phyloP scores from a whole-genome alignment of 2,113 vertebrate genomes.

The Onychostruthus taczanowskii region DNA sequence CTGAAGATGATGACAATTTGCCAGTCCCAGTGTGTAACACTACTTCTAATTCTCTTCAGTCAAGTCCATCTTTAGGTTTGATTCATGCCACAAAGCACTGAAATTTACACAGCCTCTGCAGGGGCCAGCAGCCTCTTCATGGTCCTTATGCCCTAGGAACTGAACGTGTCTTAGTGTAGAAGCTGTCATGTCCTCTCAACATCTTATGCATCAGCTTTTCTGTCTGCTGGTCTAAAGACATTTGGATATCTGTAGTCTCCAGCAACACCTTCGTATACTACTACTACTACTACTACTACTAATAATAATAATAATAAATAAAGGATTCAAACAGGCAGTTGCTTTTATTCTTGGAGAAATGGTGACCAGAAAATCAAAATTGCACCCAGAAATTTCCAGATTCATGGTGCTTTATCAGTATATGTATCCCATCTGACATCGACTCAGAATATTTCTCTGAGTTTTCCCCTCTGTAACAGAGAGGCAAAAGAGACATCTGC shows the following conservation, averaged over 20 bases:
- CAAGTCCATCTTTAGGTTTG: neutral
- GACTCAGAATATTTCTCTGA: neutral
- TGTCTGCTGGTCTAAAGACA: neutral
- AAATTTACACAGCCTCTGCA: neutral
- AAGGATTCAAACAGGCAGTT: neutral
- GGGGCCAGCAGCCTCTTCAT: accelerated
- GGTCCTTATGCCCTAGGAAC: neutral
- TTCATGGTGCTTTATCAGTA: neutral
- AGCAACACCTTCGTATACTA: neutral
- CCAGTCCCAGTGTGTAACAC: neutral
- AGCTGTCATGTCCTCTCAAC: neutral
- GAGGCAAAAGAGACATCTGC: neutral
- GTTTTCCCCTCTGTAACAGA: neutral
- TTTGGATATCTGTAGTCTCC: neutral
- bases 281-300: no score
- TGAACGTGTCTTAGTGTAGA: neutral
- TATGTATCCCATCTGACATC: accelerated
- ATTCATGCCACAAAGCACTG: neutral
- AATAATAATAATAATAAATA: neutral
- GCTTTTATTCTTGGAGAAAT: neutral
- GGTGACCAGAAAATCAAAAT: neutral
- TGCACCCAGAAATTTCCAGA: neutral
- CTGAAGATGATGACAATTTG: neutral
- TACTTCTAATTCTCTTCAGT: neutral
- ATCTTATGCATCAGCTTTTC: neutral